Base-by-base conservation (phyloP, 2,888 invertebrate species). In the Aspidiotus rigidus region DNA sequence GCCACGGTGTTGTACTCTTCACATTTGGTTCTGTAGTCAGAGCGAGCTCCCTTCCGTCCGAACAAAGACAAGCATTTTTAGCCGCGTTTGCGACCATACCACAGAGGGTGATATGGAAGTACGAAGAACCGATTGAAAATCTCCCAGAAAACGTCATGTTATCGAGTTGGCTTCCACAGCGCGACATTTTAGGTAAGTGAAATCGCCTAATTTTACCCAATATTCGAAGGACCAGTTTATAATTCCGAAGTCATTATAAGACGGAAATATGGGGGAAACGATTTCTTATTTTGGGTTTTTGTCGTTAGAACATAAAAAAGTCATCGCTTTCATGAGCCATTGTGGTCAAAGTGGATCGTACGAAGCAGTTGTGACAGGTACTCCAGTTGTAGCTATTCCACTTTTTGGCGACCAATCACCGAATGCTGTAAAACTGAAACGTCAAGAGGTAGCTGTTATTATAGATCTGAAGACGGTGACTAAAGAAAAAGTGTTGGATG, bases 261-360 rank as follows among this genome's bases (percentile, higher is more conserved):
- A 28, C 5, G 28, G 28, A 28, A 28, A 28, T 28, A 28, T 28
- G 28, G 5, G 28, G 28, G 5, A 28, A 28, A 28, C 5, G 1
- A 28, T 28, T 28, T 5, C 1, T 28, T 28, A 3, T 28, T 28
- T 28, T 28, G 28, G 5, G 13, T 39, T 41, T 61, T 40, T 61
- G 8, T 13, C 42, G 41, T 53, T 28, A 64, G 64, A 28, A 40
- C 64, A 64, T n/a, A 40, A n/a, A 55, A 64, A 64, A 10, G 64
- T 64, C 13, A 55, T 40, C 13, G 64, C 40, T 8, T 64, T 64
- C n/a, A 64, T 64, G 7, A 64, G 64, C 53, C 64, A 64, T 15
- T 64, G 64, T 55, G 64, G 64, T 13, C 39, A 40, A 55, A 28
- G 40, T 49, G 64, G 55, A 28, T 16, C 49, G n/a, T 64, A 55